Evolutionary conservation across 2,888 invertebrate genomes (phyloP), one percentile per base, ranked within the genome.

Genomic region (Ectemnius continuus): DNA sequence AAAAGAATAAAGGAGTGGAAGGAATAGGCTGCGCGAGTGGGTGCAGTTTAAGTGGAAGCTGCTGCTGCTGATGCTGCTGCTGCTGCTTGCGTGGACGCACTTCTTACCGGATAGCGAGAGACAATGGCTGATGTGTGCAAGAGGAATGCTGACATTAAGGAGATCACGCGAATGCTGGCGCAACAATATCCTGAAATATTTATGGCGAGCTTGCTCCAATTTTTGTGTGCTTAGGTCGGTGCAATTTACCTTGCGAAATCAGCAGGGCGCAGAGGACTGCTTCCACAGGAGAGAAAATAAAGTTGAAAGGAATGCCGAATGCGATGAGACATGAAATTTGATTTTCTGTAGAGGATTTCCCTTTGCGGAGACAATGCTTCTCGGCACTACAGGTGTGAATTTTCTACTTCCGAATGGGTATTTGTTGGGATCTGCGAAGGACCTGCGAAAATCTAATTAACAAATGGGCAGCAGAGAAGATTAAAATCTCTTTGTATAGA

Each of bases 221-320:
- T 18, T 6, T 18, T 6, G n/a, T 14, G 36, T 18, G 4, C 13
- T 13, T n/a, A 2, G 52, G 1, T 52, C n/a, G 52, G 16, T 6
- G 52, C 18, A 46, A 66, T 18, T 46, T 60, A 45, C 20, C 45
- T 60, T 14, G 47, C 64, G 13, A 26, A 68, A 20, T 65, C 14
- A 52, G 52, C 52, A 16, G 13, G 4, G 14, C 65, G 58, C 45
- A 45, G 11, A 47, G 13, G 11, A 13, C 5, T 18, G 26, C 59
- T 56, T 60, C 52, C 16, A 52, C 52, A 16, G 52, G 16, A 52
- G 16, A 52, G 52, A 52, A 52, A 52, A 52, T 36, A 52, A 52
- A 52, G 13, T 52, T 14, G 52, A 13, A 16, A 16, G 52, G 36
- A 8, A 36, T 36, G 11, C 6, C 6, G 11, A 36, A 36, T 36